Conservation (phyloP, 2,888 invertebrate species). For the Coelogynopora nodosa region DNA sequence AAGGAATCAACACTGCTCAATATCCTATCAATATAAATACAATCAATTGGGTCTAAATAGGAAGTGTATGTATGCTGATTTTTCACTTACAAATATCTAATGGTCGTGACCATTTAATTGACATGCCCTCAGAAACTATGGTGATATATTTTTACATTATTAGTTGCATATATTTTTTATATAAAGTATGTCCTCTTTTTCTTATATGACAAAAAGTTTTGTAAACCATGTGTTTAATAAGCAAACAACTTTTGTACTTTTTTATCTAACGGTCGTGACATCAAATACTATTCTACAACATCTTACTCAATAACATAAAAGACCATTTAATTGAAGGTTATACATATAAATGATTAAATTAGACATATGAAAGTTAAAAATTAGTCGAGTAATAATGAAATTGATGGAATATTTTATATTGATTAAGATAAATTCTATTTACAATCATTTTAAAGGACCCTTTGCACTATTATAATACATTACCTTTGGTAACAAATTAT, state of each 20-base stretch:
- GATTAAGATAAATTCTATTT: background rate
- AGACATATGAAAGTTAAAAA: background rate
- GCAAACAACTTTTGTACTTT: background rate
- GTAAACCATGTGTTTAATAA: background rate
- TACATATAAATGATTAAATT: background rate
- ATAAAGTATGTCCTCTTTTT: background rate
- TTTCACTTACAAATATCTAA: background rate
- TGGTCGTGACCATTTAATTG: background rate
- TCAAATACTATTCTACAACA: background rate
- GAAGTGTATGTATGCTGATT: background rate
- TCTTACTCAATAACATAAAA: background rate
- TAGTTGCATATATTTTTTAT: background rate
- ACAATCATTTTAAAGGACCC: background rate
- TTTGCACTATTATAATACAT: background rate
- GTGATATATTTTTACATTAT: background rate
- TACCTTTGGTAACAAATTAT: background rate
- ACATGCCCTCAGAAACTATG: background rate
- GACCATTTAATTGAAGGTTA: background rate
- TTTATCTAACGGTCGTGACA: background rate
- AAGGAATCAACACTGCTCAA: background rate
- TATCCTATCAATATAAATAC: background rate
- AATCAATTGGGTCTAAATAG: background rate
- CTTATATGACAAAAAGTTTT: background rate
- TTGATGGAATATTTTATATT: background rate
- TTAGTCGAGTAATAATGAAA: background rate